These are phyloP conservation scores for Catagonus wagneri DNA, from an alignment of 2,113 vertebrate genomes.

Conservation along the genomic window DNA sequence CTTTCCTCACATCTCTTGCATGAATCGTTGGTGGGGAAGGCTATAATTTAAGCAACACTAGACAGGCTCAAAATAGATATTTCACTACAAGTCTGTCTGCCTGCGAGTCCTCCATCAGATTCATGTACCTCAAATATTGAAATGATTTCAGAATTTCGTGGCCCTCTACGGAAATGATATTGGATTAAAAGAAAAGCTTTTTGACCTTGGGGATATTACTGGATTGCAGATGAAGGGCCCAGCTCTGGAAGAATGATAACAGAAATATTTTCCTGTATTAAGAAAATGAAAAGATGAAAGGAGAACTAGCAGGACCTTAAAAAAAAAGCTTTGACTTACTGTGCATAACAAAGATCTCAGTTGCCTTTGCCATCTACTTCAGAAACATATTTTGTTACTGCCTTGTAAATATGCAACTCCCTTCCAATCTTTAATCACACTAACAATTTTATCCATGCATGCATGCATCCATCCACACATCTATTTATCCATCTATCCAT, in stretches of 20 bases:
- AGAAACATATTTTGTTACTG: background rate
- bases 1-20: conserved; percentile 1
- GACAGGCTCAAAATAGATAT: background rate
- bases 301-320: background rate
- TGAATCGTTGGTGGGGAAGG: conserved; percentile 16
- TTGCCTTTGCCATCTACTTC: background rate
- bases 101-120: background rate
- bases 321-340: background rate
- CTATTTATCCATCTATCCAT: background rate
- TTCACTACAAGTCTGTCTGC: background rate
- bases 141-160: background rate
- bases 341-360: background rate
- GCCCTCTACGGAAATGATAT: background rate
- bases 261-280: conserved; percentile 3
- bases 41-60: background rate
- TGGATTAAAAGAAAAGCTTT: background rate
- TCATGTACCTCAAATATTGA: background rate
- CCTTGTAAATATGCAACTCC: background rate
- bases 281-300: background rate
- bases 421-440: background rate
- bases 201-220: background rate
- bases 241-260: background rate
- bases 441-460: background rate
- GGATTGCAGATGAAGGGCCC: background rate
- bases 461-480: background rate